Base-by-base conservation (phyloP, 2,888 invertebrate genomes). In the Spisula subtruncata region DNA sequence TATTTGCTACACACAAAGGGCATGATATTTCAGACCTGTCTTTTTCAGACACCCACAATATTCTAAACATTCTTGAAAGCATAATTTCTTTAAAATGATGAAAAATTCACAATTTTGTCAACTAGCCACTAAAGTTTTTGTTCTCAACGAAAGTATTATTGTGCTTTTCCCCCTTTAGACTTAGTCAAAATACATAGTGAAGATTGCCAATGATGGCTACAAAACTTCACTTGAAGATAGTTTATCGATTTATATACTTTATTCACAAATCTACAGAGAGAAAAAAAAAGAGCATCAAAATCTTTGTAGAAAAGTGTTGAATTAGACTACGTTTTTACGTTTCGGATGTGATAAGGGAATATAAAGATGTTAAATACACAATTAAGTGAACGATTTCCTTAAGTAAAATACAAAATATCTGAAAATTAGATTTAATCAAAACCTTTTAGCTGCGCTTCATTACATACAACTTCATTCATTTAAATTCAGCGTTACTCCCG, bases 371-470 rank as follows among this genome's bases (percentile, higher is more conserved):
- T 66, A n/a, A 66, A 66, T 25, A 66, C 60, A n/a, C 25, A 66
- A 66, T 66, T 25, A 66, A 66, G 60, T 8, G 5, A 66, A 66
- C 10, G 35, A n/a, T 35, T 35, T 75, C 35, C 35, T 35, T 32
- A 35, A 75, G 75, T 75, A 29, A 29, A 75, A 41, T 41, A 41
- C 35, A 29, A 29, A 75, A 41, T 41, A 41, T 14, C 32, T 75
- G 32, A 35, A 32, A 25, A 35, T 75, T 12, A 75, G 75, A 75
- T 75, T 75, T 75, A 75, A 75, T 75, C 75, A 32, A 75, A 75
- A 75, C 75, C 75, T 75, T 75, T 75, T 75, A 75, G 75, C 18
- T 20, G 32, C 75, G 35, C 75, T 25, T 75, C 75, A 75, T 32
- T 75, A 35, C 16, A 14, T 75, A 75, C 12, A 75, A 60, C 18